These are phyloP conservation scores for Bombus superbus DNA, from an alignment of 1,140 invertebrate genomes.

Conservation along the genomic window DNA sequence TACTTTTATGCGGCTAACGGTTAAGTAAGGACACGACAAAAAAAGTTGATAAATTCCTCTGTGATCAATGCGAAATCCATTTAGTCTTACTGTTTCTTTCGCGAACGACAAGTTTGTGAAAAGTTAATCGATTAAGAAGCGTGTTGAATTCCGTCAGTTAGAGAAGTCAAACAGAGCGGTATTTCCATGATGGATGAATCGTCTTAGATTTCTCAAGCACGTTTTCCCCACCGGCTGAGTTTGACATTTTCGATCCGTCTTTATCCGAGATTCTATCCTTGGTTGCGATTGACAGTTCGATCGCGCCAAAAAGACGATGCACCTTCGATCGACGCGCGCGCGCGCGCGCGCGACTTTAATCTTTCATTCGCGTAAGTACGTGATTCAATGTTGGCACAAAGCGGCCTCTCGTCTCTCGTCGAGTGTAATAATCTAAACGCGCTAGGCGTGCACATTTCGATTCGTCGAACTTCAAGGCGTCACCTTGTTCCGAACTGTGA, in stretches of 20 bases:
- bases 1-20: not conserved
- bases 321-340: not conserved
- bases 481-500: not conserved
- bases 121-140: not conserved
- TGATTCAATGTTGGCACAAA: conserved; percentile 28
- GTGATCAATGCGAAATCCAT: not conserved
- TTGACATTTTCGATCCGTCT: conserved; percentile 45
- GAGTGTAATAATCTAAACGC: conserved; percentile 44
- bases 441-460: conserved; percentile 31
- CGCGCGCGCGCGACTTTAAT: conserved; percentile 42
- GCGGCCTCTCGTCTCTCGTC: conserved; percentile 2
- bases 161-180: not conserved
- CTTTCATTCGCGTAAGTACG: conserved; percentile 31
- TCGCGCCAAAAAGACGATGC: conserved; percentile 38
- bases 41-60: not conserved
- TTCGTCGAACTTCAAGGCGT: conserved; percentile 15
- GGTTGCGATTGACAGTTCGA: conserved; percentile 27
- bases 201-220: conserved; percentile 17
- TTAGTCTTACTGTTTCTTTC: not conserved
- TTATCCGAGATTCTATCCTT: conserved; percentile 14
- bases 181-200: conserved; percentile 37
- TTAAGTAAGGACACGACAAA: no score
- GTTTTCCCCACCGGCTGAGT: conserved; percentile 16
- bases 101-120: not conserved
- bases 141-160: not conserved